phyloP scores from a whole-genome alignment of 2,113 vertebrate species.

The Oryzias curvinotus region DNA sequence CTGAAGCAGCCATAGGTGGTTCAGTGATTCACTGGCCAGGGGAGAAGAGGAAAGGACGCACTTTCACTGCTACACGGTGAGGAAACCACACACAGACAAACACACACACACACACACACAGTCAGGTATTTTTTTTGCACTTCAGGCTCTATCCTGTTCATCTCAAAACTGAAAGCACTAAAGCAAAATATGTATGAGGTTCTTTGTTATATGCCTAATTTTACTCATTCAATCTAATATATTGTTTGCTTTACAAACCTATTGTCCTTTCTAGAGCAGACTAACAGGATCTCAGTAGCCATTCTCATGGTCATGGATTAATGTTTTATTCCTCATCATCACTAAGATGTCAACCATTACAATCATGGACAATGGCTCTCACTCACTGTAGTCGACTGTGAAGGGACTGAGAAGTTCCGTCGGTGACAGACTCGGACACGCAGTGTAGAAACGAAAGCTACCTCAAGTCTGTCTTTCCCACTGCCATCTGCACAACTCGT shows the following conservation, averaged over 20 bases:
- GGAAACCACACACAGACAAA: conserved; percentile 32
- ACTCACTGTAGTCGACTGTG: too few species aligned
- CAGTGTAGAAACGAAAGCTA: too few species aligned
- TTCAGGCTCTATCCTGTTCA: background rate
- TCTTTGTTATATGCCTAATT: background rate
- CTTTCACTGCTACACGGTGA: conserved; percentile 94
- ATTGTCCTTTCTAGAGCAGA: background rate
- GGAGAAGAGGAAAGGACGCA: conserved; percentile 89
- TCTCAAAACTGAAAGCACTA: background rate
- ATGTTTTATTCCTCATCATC: too few species aligned
- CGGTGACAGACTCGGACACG: too few species aligned
- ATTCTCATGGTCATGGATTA: too few species aligned
- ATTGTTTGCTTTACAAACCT: background rate
- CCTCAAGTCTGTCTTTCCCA: too few species aligned
- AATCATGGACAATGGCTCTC: too few species aligned
- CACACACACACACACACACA: background rate
- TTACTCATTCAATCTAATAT: background rate
- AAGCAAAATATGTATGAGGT: background rate
- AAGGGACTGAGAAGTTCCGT: too few species aligned
- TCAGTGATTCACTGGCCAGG: conserved; percentile 88
- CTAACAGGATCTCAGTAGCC: background rate
- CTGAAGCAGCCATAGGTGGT: conserved; percentile 99
- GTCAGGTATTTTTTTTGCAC: background rate
- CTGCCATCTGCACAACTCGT: too few species aligned
- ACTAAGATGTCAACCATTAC: too few species aligned